phyloP scores from a whole-genome alignment of 2,888 invertebrate species.

The Drosophila prostipennis region DNA sequence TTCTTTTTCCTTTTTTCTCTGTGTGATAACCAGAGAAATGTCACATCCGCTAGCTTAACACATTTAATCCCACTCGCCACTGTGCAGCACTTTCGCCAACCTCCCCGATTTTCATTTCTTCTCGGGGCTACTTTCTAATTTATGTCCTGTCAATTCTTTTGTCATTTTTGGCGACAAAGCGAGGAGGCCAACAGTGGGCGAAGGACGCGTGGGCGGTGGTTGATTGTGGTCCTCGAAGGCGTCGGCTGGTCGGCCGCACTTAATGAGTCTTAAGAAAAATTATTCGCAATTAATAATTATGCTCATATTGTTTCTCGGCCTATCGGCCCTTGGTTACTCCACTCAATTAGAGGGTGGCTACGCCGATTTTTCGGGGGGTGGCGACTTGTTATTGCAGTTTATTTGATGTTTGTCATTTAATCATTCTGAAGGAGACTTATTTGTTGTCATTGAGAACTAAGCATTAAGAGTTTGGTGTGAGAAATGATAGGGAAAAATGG shows the following conservation, averaged over 20 bases:
- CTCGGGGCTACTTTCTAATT: constrained; percentile 74
- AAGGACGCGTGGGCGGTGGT: constrained; percentile 16
- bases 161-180: constrained; percentile 59
- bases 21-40: constrained; percentile 59
- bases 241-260: constrained; percentile 73
- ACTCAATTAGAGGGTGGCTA: constrained; percentile 36
- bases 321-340: constrained; percentile 20
- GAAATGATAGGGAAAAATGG: constrained; percentile 5
- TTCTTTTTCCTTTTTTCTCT: not conserved
- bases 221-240: constrained; percentile 53
- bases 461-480: not conserved
- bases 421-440: constrained; percentile 73
- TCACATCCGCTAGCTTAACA: constrained; percentile 78
- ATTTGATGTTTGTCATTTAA: constrained; percentile 79
- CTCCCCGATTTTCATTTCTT: constrained; percentile 10
- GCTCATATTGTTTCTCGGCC: constrained; percentile 72
- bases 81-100: constrained; percentile 31
- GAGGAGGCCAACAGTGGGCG: constrained; percentile 5
- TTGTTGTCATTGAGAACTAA: constrained; percentile 60
- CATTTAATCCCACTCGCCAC: constrained; percentile 71
- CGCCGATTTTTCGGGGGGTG: constrained; percentile 1
- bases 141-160: constrained; percentile 80
- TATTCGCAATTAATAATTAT: constrained; percentile 79
- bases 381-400: constrained; percentile 72
- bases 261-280: constrained; percentile 80